A percentile compares a stretch with the other conserved stretches of the same genome.
phyloP scores from a whole-genome alignment of 1,140 invertebrate genomes.

The Cherax quadricarinatus region DNA sequence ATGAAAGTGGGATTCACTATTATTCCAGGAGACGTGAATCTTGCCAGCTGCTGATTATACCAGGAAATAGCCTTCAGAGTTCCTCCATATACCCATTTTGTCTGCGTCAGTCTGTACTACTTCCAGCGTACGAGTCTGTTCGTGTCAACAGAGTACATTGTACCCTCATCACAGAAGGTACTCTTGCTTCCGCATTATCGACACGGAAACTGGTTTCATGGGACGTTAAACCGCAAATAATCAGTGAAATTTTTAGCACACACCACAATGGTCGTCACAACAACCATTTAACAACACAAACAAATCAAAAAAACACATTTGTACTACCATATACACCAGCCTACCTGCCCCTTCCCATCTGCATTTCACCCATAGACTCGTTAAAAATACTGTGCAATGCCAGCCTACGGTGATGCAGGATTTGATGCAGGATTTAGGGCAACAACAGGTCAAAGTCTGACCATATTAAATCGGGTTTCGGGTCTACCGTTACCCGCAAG shows the following conservation, averaged over 20 bases:
- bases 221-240: no score
- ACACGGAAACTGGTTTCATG: conserved; percentile 7
- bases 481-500: no score
- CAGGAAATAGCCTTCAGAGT: background rate
- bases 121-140: background rate
- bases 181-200: background rate
- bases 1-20: background rate
- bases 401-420: no score
- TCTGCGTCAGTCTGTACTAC: background rate
- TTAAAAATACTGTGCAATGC: no score
- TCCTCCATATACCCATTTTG: background rate
- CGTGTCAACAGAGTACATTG: background rate
- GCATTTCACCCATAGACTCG: no score
- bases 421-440: no score
- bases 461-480: no score
- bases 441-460: no score
- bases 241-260: background rate
- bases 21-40: background rate
- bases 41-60: background rate
- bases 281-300: background rate
- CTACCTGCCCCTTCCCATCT: background rate
- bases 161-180: background rate
- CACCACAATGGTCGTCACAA: background rate
- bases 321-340: background rate
- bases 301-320: background rate